phyloP scores from a whole-genome alignment of 2,113 vertebrate genomes.

The Piprites chloris region DNA sequence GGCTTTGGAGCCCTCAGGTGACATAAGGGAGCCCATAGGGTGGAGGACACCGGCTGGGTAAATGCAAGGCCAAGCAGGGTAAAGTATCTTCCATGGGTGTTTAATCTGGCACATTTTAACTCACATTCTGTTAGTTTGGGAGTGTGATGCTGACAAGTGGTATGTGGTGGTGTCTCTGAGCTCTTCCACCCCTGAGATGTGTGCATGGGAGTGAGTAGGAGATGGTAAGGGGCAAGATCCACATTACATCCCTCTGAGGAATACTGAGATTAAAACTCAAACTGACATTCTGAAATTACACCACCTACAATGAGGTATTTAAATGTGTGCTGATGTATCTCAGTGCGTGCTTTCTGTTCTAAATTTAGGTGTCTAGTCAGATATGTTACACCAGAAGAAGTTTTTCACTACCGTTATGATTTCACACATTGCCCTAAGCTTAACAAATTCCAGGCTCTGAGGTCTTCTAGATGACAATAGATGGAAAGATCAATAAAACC shows the following conservation, averaged over 20 bases:
- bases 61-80: not conserved
- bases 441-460: not conserved
- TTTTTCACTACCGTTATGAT: not conserved
- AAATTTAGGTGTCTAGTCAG: not conserved
- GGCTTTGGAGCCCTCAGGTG: not conserved
- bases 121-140: not conserved
- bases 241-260: accelerated
- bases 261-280: not conserved
- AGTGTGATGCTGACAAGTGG: not conserved
- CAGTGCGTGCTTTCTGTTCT: not conserved
- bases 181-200: not conserved
- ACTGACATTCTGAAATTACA: not conserved
- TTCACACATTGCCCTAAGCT: not conserved
- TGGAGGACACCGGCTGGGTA: not conserved
- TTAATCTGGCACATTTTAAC: not conserved
- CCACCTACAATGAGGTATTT: not conserved
- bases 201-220: not conserved
- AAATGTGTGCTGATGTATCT: not conserved
- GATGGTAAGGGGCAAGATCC: not conserved
- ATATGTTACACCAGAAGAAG: not conserved
- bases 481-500: not conserved
- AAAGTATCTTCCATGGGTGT: not conserved
- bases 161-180: not conserved
- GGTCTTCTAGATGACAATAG: not conserved
- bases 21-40: accelerated